Conservation (phyloP, 1,140 invertebrate genomes). For the Pachypsylla venusta region DNA sequence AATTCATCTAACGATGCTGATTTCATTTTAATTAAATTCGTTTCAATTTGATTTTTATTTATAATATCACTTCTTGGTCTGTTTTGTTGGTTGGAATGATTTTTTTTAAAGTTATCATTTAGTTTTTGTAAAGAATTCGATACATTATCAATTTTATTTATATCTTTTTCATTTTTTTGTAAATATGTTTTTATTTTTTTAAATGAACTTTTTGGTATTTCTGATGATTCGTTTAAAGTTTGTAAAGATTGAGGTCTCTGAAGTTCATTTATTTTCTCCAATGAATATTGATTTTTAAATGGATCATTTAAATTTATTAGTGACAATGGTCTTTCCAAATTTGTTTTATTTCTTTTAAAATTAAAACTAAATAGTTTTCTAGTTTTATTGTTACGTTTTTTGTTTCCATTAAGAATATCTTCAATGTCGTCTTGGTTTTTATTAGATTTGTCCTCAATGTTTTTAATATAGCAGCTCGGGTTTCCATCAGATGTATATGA, state of each 20-base stretch:
- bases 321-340: neutral
- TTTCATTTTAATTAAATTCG: neutral
- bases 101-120: neutral
- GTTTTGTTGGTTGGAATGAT: too few relatives aligned
- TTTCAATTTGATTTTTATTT: neutral
- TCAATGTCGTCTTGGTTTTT: too few relatives aligned
- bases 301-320: neutral
- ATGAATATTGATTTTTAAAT: neutral
- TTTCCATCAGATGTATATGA: too few relatives aligned
- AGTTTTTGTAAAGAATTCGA: conserved; percentile 4
- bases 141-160: too few relatives aligned
- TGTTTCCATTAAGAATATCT: too few relatives aligned
- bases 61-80: neutral
- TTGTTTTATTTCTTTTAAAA: neutral
- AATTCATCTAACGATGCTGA: neutral
- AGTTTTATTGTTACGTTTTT: too few relatives aligned
- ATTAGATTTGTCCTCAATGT: too few relatives aligned
- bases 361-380: neutral
- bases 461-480: too few relatives aligned
- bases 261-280: neutral
- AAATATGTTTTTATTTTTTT: too few relatives aligned
- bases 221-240: neutral
- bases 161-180: too few relatives aligned
- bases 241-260: neutral
- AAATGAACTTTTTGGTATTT: too few relatives aligned